phyloP scores from a whole-genome alignment of 2,888 invertebrate species.

The Pandemis heparana region DNA sequence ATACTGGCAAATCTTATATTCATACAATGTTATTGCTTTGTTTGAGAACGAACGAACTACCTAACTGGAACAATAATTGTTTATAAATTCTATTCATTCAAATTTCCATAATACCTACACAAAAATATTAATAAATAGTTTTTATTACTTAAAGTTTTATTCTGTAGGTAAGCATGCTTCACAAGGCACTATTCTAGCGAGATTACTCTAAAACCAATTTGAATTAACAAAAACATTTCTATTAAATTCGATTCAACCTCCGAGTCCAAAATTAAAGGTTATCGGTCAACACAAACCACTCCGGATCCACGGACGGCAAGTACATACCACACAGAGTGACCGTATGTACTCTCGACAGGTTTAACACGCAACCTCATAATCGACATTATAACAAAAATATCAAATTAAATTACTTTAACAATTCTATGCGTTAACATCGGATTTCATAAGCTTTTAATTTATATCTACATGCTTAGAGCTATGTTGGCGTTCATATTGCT shows the following conservation, averaged over 20 bases:
- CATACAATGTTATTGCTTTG: conserved; percentile 78
- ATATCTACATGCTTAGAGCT: conserved; percentile 68
- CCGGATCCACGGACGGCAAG: not conserved
- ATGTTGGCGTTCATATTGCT: conserved; percentile 82
- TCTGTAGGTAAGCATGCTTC: conserved; percentile 80
- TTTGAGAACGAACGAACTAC: conserved; percentile 53
- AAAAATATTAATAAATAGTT: conserved; percentile 75
- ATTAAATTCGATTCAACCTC: conserved; percentile 83
- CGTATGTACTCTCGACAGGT: conserved; percentile 40
- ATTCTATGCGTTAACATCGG: conserved; percentile 58
- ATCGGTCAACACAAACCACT: conserved; percentile 68
- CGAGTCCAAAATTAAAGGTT: conserved; percentile 78
- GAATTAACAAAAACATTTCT: conserved; percentile 69
- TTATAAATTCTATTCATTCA: conserved; percentile 51
- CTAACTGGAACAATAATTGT: conserved; percentile 52
- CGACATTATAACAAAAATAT: conserved; percentile 55
- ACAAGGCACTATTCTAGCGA: conserved; percentile 85
- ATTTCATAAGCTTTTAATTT: conserved; percentile 61
- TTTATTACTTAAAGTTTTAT: conserved; percentile 64
- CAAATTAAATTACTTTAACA: conserved; percentile 47
- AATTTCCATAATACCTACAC: conserved; percentile 68
- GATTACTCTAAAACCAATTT: conserved; percentile 66
- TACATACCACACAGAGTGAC: conserved; percentile 9
- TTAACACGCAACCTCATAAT: conserved; percentile 61
- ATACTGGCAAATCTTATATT: conserved; percentile 73